These are phyloP conservation scores for Acrobasis suavella DNA, from an alignment of 2,888 invertebrate species.

Conservation along the genomic window DNA sequence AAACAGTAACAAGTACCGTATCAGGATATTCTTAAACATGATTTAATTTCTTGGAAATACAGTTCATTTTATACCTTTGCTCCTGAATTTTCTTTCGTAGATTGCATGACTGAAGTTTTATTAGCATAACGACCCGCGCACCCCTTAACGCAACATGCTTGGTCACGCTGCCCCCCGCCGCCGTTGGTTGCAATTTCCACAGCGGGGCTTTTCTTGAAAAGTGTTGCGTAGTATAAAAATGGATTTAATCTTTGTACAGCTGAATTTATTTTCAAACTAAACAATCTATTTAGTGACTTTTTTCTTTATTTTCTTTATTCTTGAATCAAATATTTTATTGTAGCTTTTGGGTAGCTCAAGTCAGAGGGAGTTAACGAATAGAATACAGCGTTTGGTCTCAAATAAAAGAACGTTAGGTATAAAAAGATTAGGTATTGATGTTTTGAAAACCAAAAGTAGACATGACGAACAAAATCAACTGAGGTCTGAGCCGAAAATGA, in stretches of 20 bases:
- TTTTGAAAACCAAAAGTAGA: no score
- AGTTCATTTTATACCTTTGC: constrained; percentile 33
- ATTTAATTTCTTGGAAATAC: constrained; percentile 9
- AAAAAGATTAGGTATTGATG: no score
- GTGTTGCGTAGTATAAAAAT: constrained; percentile 53
- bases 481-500: constrained; percentile 12
- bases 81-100: constrained; percentile 21
- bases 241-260: constrained; percentile 24
- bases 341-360: background rate
- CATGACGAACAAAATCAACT: background rate
- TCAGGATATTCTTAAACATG: constrained; percentile 22
- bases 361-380: background rate
- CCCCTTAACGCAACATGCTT: constrained; percentile 82
- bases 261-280: constrained; percentile 9
- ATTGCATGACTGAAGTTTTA: constrained; percentile 45
- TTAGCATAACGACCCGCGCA: constrained; percentile 79
- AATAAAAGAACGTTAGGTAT: no score
- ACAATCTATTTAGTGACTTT: background rate
- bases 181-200: constrained; percentile 77
- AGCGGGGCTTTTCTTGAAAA: constrained; percentile 68
- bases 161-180: constrained; percentile 78
- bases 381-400: background rate
- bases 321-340: background rate
- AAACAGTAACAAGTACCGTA: constrained; percentile 36
- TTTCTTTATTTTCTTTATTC: background rate